phyloP scores from a whole-genome alignment of 1,140 invertebrate species.

The Musca vetustissima region DNA sequence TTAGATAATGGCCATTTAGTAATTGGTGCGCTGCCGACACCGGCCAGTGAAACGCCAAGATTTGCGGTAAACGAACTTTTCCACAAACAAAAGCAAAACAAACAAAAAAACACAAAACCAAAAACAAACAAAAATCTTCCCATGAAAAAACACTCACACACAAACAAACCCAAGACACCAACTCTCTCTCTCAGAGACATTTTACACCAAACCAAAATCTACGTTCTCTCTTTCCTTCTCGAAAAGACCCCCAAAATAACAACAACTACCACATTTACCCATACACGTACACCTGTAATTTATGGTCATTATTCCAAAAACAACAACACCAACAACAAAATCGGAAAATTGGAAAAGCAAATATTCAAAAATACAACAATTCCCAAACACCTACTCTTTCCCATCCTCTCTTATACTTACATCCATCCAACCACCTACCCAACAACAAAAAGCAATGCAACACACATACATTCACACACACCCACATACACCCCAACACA shows the following conservation, averaged over 20 bases:
- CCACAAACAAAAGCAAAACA: neutral
- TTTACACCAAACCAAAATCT: neutral
- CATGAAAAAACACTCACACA: neutral
- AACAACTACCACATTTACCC: neutral
- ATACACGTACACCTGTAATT: conserved; percentile 1
- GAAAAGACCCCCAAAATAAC: neutral
- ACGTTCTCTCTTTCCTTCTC: neutral
- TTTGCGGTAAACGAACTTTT: conserved; percentile 53
- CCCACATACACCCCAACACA: neutral
- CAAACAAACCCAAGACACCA: conserved; percentile 5
- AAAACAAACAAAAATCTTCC: neutral
- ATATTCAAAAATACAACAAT: neutral
- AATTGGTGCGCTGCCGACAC: conserved; percentile 55
- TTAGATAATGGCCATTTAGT: conserved; percentile 47
- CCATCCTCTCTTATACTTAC: neutral
- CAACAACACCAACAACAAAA: no score
- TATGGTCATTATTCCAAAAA: neutral
- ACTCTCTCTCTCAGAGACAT: neutral
- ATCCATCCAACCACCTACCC: neutral
- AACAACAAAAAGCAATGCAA: neutral
- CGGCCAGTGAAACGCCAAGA: conserved; percentile 54
- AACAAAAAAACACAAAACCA: neutral
- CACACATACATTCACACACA: neutral
- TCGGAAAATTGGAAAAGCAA: no score
- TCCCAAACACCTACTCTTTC: conserved; percentile 5